Evolutionary conservation across 1,140 invertebrate genomes (phyloP).

Genomic region (Protaetia brevitarsis): DNA sequence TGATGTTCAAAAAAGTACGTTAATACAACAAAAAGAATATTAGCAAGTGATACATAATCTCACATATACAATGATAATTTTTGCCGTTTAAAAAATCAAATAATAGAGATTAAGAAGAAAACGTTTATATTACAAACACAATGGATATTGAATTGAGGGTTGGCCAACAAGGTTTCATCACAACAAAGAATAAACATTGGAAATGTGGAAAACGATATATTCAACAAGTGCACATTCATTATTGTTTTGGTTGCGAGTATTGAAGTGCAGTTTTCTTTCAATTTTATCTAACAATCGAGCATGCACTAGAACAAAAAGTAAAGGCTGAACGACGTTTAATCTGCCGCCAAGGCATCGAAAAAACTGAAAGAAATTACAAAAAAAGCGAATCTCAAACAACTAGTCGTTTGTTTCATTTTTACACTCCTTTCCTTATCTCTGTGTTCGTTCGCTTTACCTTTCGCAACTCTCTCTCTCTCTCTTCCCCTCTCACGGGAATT

Average conservation of each 20-base stretch:
- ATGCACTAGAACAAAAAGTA: not conserved
- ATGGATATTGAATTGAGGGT: too few relatives aligned
- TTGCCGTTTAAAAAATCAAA: too few relatives aligned
- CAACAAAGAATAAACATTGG: too few relatives aligned
- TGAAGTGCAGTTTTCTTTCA: conserved; percentile 9
- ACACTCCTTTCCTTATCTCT: not conserved
- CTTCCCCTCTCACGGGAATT: not conserved
- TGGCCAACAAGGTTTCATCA: too few relatives aligned
- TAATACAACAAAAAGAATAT: too few relatives aligned
- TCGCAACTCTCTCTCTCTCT: not conserved
- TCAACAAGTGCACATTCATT: not conserved
- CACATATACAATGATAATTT: too few relatives aligned
- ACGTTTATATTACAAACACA: too few relatives aligned
- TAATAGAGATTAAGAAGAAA: too few relatives aligned
- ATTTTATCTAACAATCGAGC: not conserved
- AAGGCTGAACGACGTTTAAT: conserved; percentile 14
- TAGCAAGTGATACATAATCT: too few relatives aligned
- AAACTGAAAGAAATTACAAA: conserved; percentile 11
- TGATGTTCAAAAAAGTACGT: too few relatives aligned
- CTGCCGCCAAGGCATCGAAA: conserved; percentile 1
- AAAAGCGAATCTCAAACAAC: conserved; percentile 13
- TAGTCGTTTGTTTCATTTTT: conserved; percentile 13
- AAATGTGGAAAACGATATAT: not conserved
- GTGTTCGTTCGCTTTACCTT: not conserved
- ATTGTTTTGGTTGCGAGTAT: conserved; percentile 7